Conservation (phyloP, 2,797 vertebrate genomes). For the Syngnathus acus region DNA sequence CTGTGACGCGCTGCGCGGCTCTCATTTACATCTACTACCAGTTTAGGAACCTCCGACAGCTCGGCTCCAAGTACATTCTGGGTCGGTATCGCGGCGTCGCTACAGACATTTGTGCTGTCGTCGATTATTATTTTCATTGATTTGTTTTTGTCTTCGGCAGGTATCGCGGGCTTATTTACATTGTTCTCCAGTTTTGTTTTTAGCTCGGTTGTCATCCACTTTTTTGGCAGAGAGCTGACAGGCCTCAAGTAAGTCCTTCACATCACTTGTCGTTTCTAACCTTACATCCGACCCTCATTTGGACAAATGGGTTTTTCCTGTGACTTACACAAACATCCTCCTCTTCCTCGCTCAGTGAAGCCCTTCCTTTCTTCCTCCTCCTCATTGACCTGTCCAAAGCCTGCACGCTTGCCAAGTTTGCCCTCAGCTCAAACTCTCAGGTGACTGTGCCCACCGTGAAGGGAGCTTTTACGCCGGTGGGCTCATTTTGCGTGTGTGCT, state of each 20-base stretch:
- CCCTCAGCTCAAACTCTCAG: slow-evolving; percentile 95
- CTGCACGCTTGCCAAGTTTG: slow-evolving; percentile 91
- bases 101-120: neutral
- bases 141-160: slow-evolving; percentile 46
- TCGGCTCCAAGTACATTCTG: slow-evolving; percentile 97
- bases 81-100: slow-evolving; percentile 62
- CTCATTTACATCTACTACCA: slow-evolving; percentile 98
- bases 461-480: neutral
- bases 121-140: neutral
- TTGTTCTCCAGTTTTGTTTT: slow-evolving; percentile 98
- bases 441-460: slow-evolving; percentile 45
- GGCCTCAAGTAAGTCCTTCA: slow-evolving; percentile 81
- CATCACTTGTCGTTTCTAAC: neutral
- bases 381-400: slow-evolving; percentile 95
- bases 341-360: slow-evolving; percentile 72
- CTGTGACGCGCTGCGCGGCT: slow-evolving; percentile 91
- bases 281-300: neutral
- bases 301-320: neutral
- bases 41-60: slow-evolving; percentile 90
- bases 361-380: slow-evolving; percentile 91
- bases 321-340: neutral
- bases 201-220: slow-evolving; percentile 95
- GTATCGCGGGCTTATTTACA: slow-evolving; percentile 94
- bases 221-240: slow-evolving; percentile 92
- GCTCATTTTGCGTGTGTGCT: neutral